phyloP scores from a whole-genome alignment of 1,140 invertebrate species.

The Brachionus paranguensis region DNA sequence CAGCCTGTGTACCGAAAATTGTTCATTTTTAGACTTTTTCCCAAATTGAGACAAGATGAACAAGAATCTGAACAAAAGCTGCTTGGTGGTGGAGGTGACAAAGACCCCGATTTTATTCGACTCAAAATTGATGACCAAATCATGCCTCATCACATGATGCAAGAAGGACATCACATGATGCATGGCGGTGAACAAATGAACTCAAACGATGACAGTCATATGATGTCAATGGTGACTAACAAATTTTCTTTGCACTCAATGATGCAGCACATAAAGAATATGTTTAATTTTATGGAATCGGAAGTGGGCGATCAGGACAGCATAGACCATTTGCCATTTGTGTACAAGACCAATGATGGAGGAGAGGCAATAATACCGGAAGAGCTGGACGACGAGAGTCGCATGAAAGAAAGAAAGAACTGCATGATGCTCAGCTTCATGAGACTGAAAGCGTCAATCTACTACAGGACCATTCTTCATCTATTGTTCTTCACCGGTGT shows the following conservation, averaged over 20 bases:
- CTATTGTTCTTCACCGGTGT: constrained; percentile 15
- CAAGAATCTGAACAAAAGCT: background rate
- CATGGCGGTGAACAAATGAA: background rate
- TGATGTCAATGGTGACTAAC: constrained; percentile 21
- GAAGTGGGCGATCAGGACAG: background rate
- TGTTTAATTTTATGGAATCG: background rate
- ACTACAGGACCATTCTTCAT: constrained; percentile 20
- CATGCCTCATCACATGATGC: background rate
- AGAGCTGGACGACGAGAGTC: background rate
- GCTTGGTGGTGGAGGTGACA: background rate
- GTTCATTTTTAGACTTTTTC: background rate
- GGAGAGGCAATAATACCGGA: background rate
- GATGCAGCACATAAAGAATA: background rate
- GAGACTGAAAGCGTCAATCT: constrained; percentile 7
- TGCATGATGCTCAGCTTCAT: constrained; percentile 39
- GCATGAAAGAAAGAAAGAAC: background rate
- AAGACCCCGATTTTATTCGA: background rate
- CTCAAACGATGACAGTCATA: background rate
- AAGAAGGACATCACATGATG: background rate
- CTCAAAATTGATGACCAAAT: background rate
- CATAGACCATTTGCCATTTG: background rate
- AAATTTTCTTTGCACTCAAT: background rate
- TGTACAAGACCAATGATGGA: background rate
- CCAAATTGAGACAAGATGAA: background rate
- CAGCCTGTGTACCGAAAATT: background rate